Percentiles rank a stretch among this genome's conserved stretches.
Conservation (phyloP, 1,140 invertebrate genomes). For the Metaphire vulgaris region DNA sequence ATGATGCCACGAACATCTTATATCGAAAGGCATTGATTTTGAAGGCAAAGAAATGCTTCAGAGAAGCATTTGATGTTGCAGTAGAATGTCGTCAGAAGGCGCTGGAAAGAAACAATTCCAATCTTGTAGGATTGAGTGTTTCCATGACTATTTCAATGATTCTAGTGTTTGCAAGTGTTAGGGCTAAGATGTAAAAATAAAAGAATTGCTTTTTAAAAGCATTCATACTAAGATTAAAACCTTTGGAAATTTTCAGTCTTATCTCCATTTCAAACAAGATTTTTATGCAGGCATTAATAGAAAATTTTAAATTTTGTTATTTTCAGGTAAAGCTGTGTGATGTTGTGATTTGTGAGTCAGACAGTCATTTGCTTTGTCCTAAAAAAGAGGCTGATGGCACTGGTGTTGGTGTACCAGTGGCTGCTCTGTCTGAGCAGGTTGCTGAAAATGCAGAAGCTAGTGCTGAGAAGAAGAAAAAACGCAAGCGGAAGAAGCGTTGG, state of each 20-base stretch:
- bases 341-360: not conserved
- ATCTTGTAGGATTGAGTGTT: not conserved
- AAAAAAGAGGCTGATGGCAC: not conserved
- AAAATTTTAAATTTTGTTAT: not conserved
- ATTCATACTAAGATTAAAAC: not conserved
- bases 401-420: not conserved
- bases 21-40: not conserved
- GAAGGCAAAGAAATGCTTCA: not conserved
- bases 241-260: not conserved
- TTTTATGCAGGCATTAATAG: not conserved
- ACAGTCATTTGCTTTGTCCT: not conserved
- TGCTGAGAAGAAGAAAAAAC: not conserved
- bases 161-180: not conserved
- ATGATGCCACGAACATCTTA: not conserved
- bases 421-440: too few relatives aligned
- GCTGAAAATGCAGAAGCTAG: not conserved
- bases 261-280: not conserved
- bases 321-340: not conserved
- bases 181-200: not conserved
- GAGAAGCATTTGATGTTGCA: not conserved
- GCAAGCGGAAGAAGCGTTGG: not conserved
- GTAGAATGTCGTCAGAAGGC: not conserved
- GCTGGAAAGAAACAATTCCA: not conserved
- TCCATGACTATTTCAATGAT: not conserved
- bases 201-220: not conserved